Evolutionary conservation across 2,888 invertebrate species (phyloP), one percentile per base, ranked within the genome.

Genomic region (Epirrita christyi): DNA sequence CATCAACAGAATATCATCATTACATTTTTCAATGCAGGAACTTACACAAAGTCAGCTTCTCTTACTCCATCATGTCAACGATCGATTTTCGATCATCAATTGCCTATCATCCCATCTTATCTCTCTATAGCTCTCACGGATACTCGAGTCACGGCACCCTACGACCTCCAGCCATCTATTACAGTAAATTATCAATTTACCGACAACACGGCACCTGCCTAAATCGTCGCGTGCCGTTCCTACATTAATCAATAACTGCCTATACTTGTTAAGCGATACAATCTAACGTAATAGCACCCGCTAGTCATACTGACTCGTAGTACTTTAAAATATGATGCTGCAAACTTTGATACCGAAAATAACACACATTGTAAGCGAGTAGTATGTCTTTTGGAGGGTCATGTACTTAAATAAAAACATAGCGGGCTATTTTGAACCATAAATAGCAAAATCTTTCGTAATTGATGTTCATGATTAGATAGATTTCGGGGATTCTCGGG

Each of bases 161-260:
- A n/a, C 56, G 55, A 48, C 51, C 51, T 59, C 55, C 54, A 36
- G 47, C 51, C 56, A 60, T 63, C 53, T 65, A 64, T 62, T 58
- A 59, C 59, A 74, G 71, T 81, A 76, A 74, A 81, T 79, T 81
- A 80, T 78, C 76, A 77, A 76, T 78, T 75, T 78, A 73, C 71
- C 70, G 66, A 72, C 75, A 77, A 71, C 67, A 64, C 71, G 71
- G 66, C 77, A 81, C 80, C 79, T 81, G 78, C 72, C 76, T 70
- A 81, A 79, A 85, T 81, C 79, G 85, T 77, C 79, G 81, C 86
- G 85, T 86, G 86, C 68, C 67, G 62, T 68, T 70, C 60, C 52
- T 59, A 72, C 75, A 83, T 86, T 83, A 82, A 85, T 86, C 85
- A 86, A 76, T 72, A 74, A 64, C 73, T 78, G 80, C 78, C 80